A percentile compares a stretch with the other conserved stretches of the same genome.
Conservation (phyloP, 2,888 invertebrate species). For the Volucella inflata region DNA sequence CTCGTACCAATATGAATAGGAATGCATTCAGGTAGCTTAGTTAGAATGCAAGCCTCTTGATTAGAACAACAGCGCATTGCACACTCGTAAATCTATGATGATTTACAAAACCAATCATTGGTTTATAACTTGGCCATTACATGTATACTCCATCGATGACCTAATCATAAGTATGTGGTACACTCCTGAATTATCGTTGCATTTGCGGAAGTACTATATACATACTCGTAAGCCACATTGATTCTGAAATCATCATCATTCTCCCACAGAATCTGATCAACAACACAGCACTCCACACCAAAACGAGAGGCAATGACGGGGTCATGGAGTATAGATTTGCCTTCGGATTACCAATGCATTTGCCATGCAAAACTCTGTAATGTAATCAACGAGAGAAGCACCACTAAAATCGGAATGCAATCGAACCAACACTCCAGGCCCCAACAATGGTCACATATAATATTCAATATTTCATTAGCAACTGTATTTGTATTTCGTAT, state of each 20-base stretch:
- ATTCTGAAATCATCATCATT: slow-evolving; percentile 38
- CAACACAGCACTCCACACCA: slow-evolving; percentile 26
- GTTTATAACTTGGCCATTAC: too few relatives aligned
- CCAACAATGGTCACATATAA: slow-evolving; percentile 38
- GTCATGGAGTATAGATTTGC: not conserved
- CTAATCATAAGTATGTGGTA: too few relatives aligned
- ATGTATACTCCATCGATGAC: too few relatives aligned
- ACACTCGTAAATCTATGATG: too few relatives aligned
- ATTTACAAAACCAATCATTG: too few relatives aligned
- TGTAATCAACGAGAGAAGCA: slow-evolving; percentile 23
- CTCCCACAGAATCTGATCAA: slow-evolving; percentile 18
- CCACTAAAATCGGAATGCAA: not conserved
- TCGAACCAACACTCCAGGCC: slow-evolving; percentile 4
- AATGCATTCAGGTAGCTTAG: too few relatives aligned
- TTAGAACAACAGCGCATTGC: too few relatives aligned
- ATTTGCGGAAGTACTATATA: too few relatives aligned
- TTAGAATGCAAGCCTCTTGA: too few relatives aligned
- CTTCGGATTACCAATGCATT: slow-evolving; percentile 18
- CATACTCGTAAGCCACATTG: slow-evolving; percentile 9
- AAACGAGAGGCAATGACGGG: not conserved
- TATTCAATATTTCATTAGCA: slow-evolving; percentile 54
- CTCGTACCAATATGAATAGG: too few relatives aligned
- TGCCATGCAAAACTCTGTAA: slow-evolving; percentile 19
- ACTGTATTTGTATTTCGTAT: not conserved
- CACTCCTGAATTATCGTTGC: too few relatives aligned